phyloP scores from a whole-genome alignment of 2,797 vertebrate genomes.

The Anguilla anguilla region DNA sequence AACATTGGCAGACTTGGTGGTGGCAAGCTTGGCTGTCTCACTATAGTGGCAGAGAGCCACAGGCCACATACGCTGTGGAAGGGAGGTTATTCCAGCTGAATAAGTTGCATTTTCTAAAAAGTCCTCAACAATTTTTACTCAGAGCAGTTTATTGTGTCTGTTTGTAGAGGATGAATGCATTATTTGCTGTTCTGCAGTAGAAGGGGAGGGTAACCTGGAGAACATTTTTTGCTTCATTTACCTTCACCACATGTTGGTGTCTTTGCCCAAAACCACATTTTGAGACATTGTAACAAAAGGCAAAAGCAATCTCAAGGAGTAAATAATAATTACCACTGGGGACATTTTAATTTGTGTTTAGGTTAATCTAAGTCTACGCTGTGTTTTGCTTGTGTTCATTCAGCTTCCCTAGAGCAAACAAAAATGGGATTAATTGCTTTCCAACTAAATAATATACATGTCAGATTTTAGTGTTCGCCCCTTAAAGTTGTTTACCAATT shows the following conservation, averaged over 20 bases:
- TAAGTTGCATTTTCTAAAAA: too few species aligned
- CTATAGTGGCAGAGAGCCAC: too few species aligned
- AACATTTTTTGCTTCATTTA: neutral
- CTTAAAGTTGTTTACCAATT: conserved; percentile 41
- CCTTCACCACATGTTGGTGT: neutral
- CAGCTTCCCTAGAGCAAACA: conserved; percentile 31
- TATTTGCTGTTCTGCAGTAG: neutral
- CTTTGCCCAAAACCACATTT: neutral
- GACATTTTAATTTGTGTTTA: conserved; percentile 10
- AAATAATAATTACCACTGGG: conserved; percentile 2
- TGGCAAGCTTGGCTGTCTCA: too few species aligned
- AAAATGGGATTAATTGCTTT: conserved; percentile 39
- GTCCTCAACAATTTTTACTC: neutral
- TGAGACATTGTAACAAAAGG: neutral
- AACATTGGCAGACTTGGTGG: too few species aligned
- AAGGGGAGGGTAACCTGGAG: neutral
- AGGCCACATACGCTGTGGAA: too few species aligned
- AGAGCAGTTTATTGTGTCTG: neutral
- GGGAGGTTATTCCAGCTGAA: too few species aligned
- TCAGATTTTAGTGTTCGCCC: conserved; percentile 26
- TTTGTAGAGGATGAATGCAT: neutral
- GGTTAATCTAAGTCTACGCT: conserved; percentile 8
- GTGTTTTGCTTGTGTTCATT: conserved; percentile 14
- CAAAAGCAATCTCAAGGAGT: neutral
- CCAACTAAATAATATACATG: conserved; percentile 36